Evolutionary conservation across 2,113 vertebrate species (phyloP), one percentile per base, ranked within the genome.

Genomic region (Vulpes ferrilata): DNA sequence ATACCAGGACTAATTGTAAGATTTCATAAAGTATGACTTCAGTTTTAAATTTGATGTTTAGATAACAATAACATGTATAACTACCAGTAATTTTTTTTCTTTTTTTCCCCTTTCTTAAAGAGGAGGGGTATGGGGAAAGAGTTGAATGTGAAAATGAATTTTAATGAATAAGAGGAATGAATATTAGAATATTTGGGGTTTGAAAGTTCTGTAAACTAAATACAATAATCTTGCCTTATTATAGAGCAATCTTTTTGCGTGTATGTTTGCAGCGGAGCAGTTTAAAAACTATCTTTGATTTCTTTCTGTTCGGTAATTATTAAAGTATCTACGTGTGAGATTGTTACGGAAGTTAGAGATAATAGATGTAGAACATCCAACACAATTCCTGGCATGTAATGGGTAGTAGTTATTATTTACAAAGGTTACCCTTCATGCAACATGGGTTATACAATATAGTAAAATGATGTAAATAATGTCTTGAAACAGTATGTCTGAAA

Each of bases 41-140:
- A 69, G n/a, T 90, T 94, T 97, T 64, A 84, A 57, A 23, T 88
- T 88, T 85, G 57, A n/a, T 81, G 64, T 25, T 64, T 88, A 69
- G 51, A n/a, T 55, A 73, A 25, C 12, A 11, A 22, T 35, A 64
- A 30, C 43, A 35, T 30, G 5, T 71, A 17, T 81, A 67, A 92
- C 30, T 60, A 25, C 38, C 25, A 4, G 17, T 80, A 23, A n/a
- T 67, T 81, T 60, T n/a, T 48, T 19, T 23, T 43, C 27, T 22
- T 60, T 76, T 87, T 81, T 43, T 25, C 55, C 1, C 43, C 43
- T 55, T 60, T 67, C 15, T 76, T 96, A 11, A 82, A 71, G 19
- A 3, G 32, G 30, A 20, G 65, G 65, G 5, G 15, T 16, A 30
- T 7, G 20, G 6, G 12, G 32, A 35, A 62, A 74, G 38, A 84